Conservation (phyloP, 2,113 vertebrate species). For the Ailurus styani region DNA sequence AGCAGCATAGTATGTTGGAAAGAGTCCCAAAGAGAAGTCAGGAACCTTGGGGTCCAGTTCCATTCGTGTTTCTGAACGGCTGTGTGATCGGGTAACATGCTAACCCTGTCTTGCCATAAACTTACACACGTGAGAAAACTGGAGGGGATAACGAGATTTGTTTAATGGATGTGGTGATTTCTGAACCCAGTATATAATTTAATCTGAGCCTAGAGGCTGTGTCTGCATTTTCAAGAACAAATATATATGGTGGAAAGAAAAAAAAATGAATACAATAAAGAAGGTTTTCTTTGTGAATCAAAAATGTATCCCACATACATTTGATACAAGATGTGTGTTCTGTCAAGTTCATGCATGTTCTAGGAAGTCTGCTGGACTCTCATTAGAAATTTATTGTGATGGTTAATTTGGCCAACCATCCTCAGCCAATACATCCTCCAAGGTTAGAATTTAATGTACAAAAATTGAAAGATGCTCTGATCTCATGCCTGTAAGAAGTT, state of each 20-base stretch:
- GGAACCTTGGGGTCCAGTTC: background rate
- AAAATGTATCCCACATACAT: background rate
- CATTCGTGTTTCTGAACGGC: background rate
- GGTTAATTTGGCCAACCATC: background rate
- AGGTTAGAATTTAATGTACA: background rate
- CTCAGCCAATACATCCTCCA: background rate
- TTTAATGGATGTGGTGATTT: background rate
- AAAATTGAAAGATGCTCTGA: background rate
- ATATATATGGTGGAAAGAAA: background rate
- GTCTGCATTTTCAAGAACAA: background rate
- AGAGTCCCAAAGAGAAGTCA: too few species aligned
- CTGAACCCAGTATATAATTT: background rate
- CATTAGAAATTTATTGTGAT: background rate
- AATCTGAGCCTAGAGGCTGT: background rate
- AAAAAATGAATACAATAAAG: background rate
- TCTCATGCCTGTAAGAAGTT: background rate
- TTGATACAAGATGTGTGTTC: background rate
- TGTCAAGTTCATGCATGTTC: background rate
- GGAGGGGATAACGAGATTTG: background rate
- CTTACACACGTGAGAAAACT: background rate
- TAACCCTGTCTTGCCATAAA: background rate
- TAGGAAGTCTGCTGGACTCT: background rate
- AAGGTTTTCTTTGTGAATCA: background rate
- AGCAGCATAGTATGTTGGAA: background rate
- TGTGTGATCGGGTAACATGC: background rate